A percentile compares a stretch with the other conserved stretches of the same genome.
Evolutionary conservation across 2,113 vertebrate species (phyloP).

Genomic region (Ammodramus savannarum): DNA sequence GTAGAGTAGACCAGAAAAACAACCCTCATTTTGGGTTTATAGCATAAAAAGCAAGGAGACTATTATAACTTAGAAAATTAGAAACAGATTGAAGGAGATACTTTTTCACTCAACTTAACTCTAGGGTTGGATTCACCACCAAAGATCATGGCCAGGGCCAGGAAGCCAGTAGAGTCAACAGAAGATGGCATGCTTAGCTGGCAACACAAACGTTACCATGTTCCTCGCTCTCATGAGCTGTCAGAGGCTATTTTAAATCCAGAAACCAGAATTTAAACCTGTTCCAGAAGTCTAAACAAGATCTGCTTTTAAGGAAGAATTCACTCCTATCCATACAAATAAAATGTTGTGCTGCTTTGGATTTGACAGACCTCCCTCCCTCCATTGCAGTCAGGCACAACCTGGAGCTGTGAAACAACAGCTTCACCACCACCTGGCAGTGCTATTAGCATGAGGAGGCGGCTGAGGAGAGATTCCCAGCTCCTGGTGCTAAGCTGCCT

Average conservation of each 20-base stretch:
- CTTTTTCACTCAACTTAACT: accelerated
- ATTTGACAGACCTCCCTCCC: neutral
- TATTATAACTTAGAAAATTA: neutral
- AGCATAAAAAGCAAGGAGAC: neutral
- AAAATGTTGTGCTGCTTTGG: neutral
- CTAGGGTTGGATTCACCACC: neutral
- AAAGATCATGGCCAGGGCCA: neutral
- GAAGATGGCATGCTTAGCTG: neutral
- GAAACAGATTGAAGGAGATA: neutral
- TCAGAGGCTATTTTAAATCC: neutral
- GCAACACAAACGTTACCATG: neutral
- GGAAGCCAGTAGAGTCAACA: neutral
- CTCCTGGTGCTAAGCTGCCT: neutral
- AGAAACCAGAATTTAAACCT: neutral
- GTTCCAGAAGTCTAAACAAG: neutral
- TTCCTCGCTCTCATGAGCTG: neutral
- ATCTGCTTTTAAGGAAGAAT: neutral
- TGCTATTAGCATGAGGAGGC: neutral
- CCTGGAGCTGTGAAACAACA: neutral
- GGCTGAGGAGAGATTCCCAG: neutral
- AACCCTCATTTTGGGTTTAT: neutral
- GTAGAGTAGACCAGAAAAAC: neutral
- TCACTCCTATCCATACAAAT: neutral
- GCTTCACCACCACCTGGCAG: neutral
- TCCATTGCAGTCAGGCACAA: neutral